Percentiles rank a stretch among this genome's conserved stretches.
Conservation (phyloP, 2,888 invertebrate genomes). For the Epiblema foenella region DNA sequence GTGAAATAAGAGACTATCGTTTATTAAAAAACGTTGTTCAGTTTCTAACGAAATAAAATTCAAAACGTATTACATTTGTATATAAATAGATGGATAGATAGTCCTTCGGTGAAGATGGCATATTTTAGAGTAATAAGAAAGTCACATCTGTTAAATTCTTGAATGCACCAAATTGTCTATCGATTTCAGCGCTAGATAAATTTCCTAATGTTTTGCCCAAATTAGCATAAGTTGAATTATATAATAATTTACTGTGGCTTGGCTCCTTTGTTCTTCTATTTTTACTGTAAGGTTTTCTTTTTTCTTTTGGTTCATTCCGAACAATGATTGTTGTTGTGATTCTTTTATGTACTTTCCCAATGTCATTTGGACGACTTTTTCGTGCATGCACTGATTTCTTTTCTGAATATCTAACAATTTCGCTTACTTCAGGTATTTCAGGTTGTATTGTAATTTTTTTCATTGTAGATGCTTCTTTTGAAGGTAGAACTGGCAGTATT, state of each 20-base stretch:
- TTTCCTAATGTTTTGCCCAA: not conserved
- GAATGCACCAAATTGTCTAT: constrained; percentile 1
- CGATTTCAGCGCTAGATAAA: not conserved
- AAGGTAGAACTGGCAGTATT: too few species aligned
- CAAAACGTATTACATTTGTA: too few species aligned
- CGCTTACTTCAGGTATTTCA: not conserved
- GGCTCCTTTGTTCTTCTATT: not conserved
- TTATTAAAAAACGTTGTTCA: too few species aligned
- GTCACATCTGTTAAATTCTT: not conserved
- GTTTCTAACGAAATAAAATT: too few species aligned
- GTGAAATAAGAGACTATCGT: too few species aligned
- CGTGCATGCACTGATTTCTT: not conserved
- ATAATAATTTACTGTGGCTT: not conserved
- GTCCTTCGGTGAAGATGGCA: too few species aligned
- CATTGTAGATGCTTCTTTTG: not conserved
- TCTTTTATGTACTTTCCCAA: not conserved
- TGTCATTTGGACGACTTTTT: not conserved
- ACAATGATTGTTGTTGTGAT: too few species aligned
- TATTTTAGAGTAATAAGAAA: not conserved
- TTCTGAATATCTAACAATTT: not conserved
- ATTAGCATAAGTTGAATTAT: not conserved
- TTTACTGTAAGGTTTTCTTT: not conserved
- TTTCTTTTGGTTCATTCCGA: not conserved
- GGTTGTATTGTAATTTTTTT: not conserved
- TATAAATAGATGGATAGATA: too few species aligned